Conservation (phyloP, 2,113 vertebrate species). For the Chaetura pelagica region DNA sequence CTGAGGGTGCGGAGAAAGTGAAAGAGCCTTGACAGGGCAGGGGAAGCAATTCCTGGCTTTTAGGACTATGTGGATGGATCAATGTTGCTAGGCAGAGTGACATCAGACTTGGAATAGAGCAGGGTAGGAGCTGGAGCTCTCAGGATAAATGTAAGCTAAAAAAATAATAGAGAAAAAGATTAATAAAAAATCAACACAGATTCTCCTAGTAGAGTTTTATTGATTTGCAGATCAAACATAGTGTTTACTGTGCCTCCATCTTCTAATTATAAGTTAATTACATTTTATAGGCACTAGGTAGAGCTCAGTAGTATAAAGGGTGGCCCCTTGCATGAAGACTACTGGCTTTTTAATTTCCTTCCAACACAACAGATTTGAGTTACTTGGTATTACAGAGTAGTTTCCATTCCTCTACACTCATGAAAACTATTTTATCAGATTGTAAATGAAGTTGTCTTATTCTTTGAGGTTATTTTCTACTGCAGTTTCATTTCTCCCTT, state of each 20-base stretch:
- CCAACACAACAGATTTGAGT: neutral
- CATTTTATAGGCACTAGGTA: neutral
- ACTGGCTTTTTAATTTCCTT: neutral
- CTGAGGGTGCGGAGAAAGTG: neutral
- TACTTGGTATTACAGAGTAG: neutral
- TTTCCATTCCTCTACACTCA: neutral
- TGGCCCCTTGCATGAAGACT: neutral
- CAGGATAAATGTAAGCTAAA: neutral
- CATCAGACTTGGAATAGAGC: slow-evolving; percentile 21
- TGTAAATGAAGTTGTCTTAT: slow-evolving; percentile 48
- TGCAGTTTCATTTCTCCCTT: slow-evolving; percentile 7
- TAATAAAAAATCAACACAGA: slow-evolving; percentile 14
- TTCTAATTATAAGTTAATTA: neutral
- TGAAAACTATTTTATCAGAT: slow-evolving; percentile 45
- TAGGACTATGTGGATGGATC: neutral
- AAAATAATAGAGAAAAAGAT: neutral
- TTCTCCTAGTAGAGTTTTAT: neutral
- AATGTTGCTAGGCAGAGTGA: slow-evolving; percentile 20
- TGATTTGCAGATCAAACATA: neutral
- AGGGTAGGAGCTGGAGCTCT: neutral
- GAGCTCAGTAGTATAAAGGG: neutral
- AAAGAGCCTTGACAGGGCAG: neutral
- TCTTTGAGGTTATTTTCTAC: slow-evolving; percentile 42
- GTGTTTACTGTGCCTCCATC: neutral
- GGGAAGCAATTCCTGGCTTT: neutral